Base-by-base conservation (phyloP, 2,797 vertebrate genomes). In the Thaleichthys pacificus region DNA sequence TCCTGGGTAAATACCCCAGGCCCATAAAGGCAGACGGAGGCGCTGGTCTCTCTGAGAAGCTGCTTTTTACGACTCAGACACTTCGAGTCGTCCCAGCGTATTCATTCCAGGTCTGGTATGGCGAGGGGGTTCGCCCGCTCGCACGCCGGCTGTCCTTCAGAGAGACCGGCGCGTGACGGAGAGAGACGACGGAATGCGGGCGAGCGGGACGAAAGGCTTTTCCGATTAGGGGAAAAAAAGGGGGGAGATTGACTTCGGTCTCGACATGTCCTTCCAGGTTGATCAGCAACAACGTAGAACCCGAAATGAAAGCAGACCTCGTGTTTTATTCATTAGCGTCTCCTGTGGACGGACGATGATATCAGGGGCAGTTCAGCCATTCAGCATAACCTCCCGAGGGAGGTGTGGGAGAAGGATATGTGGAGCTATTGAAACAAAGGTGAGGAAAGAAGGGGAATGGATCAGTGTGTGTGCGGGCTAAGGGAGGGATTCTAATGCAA, bases 281-380 rank as follows among this genome's bases (percentile, higher is more conserved):
- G 17, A 12, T 8, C 77, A 69, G 61, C 77, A 81, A 75, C 71
- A 65, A 83, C 70, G 57, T 78, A 82, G 85, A 75, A 65, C 63
- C 71, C 73, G 86, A 82, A 88, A 84, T 61, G 78, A 84, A 89
- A 89, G 70, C 85, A 87, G 77, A 85, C 76, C 82, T 75, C 71
- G 47, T 72, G 72, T 84, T 74, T 80, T 30, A 26, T 73, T 68
- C 81, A 84, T 86, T 21, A 19, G 80, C 73, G 73, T 78, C 75
- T 78, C 56, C 75, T 75, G 61, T 65, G 78, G 38, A 74, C 32
- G 32, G 81, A 80, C 15, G 57, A 68, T 61, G 66, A 79, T 84
- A 63, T 14, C 71, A 77, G 78, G 66, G 62, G 77, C 80, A 71
- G 80, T 80, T 69, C 30, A 69, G 80, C 69, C 74, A 76, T 77